Evolutionary conservation across 2,113 vertebrate species (phyloP).

Genomic region (Scomber scombrus): DNA sequence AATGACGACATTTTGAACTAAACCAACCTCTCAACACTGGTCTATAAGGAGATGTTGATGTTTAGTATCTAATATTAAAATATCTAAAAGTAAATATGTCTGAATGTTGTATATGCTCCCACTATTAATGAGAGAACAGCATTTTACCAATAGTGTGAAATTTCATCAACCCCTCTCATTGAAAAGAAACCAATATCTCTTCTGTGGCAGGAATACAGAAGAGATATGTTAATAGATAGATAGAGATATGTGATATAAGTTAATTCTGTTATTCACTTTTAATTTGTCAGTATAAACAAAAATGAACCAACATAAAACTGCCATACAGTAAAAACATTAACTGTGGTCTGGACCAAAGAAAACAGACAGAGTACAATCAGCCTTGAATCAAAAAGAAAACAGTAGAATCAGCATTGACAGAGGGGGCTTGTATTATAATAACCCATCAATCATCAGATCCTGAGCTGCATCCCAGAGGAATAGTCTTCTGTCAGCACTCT

Average conservation of each 20-base stretch:
- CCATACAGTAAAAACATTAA: not conserved
- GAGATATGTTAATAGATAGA: too few relatives aligned
- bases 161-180: not conserved
- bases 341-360: not conserved
- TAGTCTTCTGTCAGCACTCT: slow-evolving; percentile 54
- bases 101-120: too few relatives aligned
- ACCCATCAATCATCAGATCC: slow-evolving; percentile 73
- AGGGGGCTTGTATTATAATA: slow-evolving; percentile 65
- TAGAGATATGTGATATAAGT: too few relatives aligned
- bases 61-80: too few relatives aligned
- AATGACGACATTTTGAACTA: too few relatives aligned
- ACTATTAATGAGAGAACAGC: too few relatives aligned
- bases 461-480: slow-evolving; percentile 52
- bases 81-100: too few relatives aligned
- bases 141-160: too few relatives aligned
- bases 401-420: slow-evolving; percentile 39
- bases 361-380: slow-evolving; percentile 24
- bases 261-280: not conserved
- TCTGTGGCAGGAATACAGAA: not conserved
- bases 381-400: slow-evolving; percentile 11
- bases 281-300: not conserved
- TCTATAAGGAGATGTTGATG: too few relatives aligned
- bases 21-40: too few relatives aligned
- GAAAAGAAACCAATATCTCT: not conserved
- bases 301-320: not conserved